Evolutionary conservation across 2,888 invertebrate genomes (phyloP), one percentile per base, ranked within the genome.

Genomic region (Noctua janthe): DNA sequence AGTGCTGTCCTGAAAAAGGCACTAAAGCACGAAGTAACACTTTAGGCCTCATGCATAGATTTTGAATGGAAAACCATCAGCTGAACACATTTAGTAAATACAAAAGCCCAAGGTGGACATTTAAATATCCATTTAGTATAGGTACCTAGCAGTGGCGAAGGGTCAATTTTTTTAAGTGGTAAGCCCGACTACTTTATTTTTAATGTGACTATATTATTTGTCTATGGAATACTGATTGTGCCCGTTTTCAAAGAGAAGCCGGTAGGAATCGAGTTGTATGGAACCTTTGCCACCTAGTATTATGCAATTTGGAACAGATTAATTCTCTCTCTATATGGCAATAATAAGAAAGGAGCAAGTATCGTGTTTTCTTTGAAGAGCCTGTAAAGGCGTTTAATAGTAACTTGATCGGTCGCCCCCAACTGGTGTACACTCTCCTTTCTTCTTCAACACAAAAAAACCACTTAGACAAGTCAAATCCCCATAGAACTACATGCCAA

Each of bases 401-500:
- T 1, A 73, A 51, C 7, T 11, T 51, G 8, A 20, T 15, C 17
- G 11, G 8, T 51, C 43, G 1, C 66, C 20, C 54, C 13, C 56
- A 66, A 15, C 47, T 39, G 15, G 29, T 29, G 17, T 8, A 35
- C 29, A 29, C 23, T 51, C 17, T 56, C 43, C 47, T 73, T 64
- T 56, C 29, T 56, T 56, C 20, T 15, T n/a, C 49, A 81, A 59
- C 11, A 80, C 66, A 80, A 85, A 84, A 76, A 35, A 78, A 78
- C 81, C 47, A 74, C 71, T 71, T 56, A 39, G 77, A 79, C 82
- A 69, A 67, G 39, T 81, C 71, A 77, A 87, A 83, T 76, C 79
- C 79, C 69, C 71, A 79, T 71, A 82, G 82, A 76, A 83, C 79
- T 76, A 84, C 74, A 80, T 71, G 77, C 82, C 76, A 84, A 74